Base-by-base conservation (phyloP, 2,888 invertebrate genomes). In the Diarsia brunnea region DNA sequence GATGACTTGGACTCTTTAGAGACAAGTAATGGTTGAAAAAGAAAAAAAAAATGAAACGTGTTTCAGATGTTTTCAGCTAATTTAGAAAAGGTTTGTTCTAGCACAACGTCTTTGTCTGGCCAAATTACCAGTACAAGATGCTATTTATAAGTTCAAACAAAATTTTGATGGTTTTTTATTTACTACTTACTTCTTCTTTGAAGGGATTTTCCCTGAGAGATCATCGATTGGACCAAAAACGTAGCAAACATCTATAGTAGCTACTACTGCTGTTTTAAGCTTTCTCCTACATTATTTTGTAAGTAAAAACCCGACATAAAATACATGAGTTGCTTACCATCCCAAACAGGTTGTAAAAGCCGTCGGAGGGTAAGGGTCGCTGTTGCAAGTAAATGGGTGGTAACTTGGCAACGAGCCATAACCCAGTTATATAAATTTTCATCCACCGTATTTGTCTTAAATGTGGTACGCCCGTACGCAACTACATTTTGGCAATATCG, bases 391-490 rank as follows among this genome's bases (percentile, higher is more conserved):
- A 69, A 69, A 75, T 80, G 84, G 84, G 58, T 80, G 81, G 82
- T 72, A 82, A 84, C 66, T 82, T 82, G 82, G 84, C 82, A 73
- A 64, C 19, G 60, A 11, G 84, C 82, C 82, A 84, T 80, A 75
- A 80, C 75, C 81, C 72, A 75, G 75, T 84, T 84, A 63, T 75
- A 84, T 84, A 75, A 75, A 75, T 84, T 84, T 84, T 69, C 75
- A 82, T 69, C 60, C 73, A 70, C 16, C 58, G 73, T 80, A 84
- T 75, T 82, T 74, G 74, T 84, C 72, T 80, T 80, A 79, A 82
- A 79, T 68, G 60, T 67, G 51, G 72, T 49, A 72, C 67, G n/a
- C 51, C 63, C 47, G 72, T 53, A 79, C 63, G 47, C 69, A 61
- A 72, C 61, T 63, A 66, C 53, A 69, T 69, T 79, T 84, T 82